Evolutionary conservation across 2,113 vertebrate genomes (phyloP).

Genomic region (Pantherophis guttatus): DNA sequence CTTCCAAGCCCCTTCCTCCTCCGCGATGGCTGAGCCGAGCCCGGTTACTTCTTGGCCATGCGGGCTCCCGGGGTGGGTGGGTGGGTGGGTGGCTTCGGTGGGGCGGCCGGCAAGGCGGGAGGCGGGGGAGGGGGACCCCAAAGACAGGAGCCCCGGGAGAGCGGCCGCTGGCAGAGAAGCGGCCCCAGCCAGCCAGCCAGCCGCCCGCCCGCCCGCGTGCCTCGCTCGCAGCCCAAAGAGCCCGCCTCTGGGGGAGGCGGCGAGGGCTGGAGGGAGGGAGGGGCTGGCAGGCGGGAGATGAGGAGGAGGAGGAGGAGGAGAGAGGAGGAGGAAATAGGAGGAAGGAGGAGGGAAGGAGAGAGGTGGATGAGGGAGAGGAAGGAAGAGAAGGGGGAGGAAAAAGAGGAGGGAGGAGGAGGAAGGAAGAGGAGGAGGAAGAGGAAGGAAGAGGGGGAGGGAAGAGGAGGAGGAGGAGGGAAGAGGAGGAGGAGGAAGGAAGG

Average conservation of each 20-base stretch:
- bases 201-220: neutral
- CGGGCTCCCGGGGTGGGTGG: neutral
- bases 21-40: neutral
- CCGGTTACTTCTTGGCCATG: neutral
- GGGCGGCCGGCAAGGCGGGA: neutral
- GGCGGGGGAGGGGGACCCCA: neutral
- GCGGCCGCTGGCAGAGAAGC: neutral
- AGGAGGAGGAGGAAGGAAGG: no score
- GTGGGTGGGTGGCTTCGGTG: no score
- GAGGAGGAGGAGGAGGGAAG: no score
- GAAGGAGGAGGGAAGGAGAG: no score
- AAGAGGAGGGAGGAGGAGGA: no score
- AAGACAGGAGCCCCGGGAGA: neutral
- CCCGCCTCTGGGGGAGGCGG: neutral
- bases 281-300: neutral
- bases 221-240: neutral
- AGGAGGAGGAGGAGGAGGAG: no score
- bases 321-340: no score
- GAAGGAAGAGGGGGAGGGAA: fast-evolving
- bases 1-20: neutral
- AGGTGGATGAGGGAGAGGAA: no score
- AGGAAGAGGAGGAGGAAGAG: no score
- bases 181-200: neutral
- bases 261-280: neutral
- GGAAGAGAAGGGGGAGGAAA: fast-evolving